Percentiles rank a stretch among this genome's conserved stretches.
These are phyloP conservation scores for Drosophila rufa DNA, from an alignment of 1,140 invertebrate species.

Conservation along the genomic window DNA sequence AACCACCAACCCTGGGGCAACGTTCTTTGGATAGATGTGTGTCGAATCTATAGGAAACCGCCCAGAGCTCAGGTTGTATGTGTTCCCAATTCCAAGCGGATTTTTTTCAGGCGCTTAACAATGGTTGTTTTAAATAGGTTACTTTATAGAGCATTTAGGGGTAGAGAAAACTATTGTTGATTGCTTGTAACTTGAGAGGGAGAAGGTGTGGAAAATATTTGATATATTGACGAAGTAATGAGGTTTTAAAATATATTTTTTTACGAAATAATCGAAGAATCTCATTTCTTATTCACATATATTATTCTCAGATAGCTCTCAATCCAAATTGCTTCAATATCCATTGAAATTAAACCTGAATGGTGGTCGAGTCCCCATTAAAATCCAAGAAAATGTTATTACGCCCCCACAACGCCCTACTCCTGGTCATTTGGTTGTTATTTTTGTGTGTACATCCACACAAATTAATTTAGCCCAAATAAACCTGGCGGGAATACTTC, in stretches of 20 bases:
- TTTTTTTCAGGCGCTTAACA: slow-evolving; percentile 17
- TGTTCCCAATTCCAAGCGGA: not conserved
- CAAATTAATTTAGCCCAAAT: slow-evolving; percentile 29
- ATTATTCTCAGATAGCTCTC: not conserved
- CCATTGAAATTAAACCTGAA: slow-evolving; percentile 5
- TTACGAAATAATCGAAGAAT: no score
- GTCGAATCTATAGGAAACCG: slow-evolving; percentile 43
- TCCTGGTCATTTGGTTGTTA: slow-evolving; percentile 9
- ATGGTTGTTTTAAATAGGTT: slow-evolving; percentile 40
- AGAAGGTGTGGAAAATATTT: slow-evolving; percentile 3
- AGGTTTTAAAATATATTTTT: not conserved
- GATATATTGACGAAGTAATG: not conserved
- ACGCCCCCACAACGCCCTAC: not conserved
- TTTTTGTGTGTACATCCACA: slow-evolving; percentile 8
- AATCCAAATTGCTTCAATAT: not conserved
- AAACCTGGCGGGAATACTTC: slow-evolving; percentile 25
- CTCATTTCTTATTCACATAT: not conserved
- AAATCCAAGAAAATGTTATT: slow-evolving; percentile 3
- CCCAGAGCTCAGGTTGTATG: slow-evolving; percentile 39
- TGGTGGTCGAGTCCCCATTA: no score
- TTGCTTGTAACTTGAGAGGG: not conserved
- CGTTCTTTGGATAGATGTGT: slow-evolving; percentile 46
- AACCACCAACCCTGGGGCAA: slow-evolving; percentile 56
- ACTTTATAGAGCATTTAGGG: slow-evolving; percentile 1
- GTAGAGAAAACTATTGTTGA: not conserved